A percentile compares a stretch with the other conserved stretches of the same genome.
Conservation (phyloP, 1,140 invertebrate genomes). For the Dreissena rostriformis region DNA sequence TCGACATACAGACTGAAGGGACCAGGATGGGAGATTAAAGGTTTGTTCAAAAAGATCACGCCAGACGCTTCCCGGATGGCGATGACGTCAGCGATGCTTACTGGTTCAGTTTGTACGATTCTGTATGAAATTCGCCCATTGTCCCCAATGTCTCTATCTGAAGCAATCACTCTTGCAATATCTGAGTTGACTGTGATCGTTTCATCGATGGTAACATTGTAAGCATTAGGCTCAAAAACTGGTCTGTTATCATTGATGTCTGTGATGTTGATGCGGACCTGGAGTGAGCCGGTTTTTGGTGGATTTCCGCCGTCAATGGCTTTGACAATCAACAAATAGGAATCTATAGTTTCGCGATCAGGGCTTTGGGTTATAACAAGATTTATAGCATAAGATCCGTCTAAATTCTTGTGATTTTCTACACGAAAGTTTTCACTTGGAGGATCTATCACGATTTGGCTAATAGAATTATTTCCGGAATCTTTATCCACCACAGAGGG, state of each 20-base stretch:
- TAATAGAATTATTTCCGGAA: conserved; percentile 63
- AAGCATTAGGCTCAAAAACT: conserved; percentile 92
- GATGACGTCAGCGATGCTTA: neutral
- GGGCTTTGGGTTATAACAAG: conserved; percentile 86
- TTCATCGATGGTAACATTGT: conserved; percentile 86
- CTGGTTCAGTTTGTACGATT: conserved; percentile 12
- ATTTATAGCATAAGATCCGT: conserved; percentile 53
- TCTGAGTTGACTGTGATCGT: conserved; percentile 46
- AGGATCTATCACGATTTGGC: conserved; percentile 62
- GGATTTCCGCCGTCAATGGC: conserved; percentile 85
- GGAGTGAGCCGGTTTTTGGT: conserved; percentile 58
- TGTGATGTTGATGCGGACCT: conserved; percentile 85
- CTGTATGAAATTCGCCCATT: conserved; percentile 68
- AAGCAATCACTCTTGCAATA: conserved; percentile 85
- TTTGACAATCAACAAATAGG: conserved; percentile 90
- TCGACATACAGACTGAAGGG: conserved; percentile 68
- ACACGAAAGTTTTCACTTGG: conserved; percentile 60
- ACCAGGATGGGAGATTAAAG: conserved; percentile 87
- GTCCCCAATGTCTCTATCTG: conserved; percentile 87
- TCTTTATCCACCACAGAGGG: conserved; percentile 73
- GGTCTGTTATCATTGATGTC: conserved; percentile 79
- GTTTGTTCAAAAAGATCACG: conserved; percentile 78
- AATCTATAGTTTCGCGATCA: conserved; percentile 90
- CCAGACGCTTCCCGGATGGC: conserved; percentile 59
- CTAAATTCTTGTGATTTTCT: conserved; percentile 35